Evolutionary conservation across 2,888 invertebrate genomes (phyloP).

Genomic region (Thumatha senex): DNA sequence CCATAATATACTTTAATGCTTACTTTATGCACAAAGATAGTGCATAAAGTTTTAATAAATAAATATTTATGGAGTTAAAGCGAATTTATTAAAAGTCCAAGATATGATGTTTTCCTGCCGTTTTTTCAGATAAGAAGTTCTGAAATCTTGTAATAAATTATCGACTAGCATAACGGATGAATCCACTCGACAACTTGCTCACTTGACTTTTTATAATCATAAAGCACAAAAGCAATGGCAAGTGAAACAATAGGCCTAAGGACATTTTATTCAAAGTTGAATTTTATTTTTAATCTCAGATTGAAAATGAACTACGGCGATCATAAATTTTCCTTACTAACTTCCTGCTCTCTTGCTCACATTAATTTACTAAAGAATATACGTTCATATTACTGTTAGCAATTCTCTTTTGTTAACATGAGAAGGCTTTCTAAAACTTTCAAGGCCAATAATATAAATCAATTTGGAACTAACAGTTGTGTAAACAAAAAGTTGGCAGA

Average conservation of each 20-base stretch:
- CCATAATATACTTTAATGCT: too few relatives aligned
- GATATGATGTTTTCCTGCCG: too few relatives aligned
- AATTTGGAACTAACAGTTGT: conserved; percentile 22
- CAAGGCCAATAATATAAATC: conserved; percentile 32
- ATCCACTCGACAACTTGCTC: background rate
- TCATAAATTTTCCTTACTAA: conserved; percentile 23
- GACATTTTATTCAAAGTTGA: conserved; percentile 7
- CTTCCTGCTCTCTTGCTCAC: conserved; percentile 18
- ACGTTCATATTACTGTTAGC: conserved; percentile 18
- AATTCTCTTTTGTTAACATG: conserved; percentile 24
- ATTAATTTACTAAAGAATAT: conserved; percentile 22
- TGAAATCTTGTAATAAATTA: background rate
- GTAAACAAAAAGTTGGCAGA: conserved; percentile 32
- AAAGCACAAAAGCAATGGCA: conserved; percentile 2
- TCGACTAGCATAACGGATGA: background rate
- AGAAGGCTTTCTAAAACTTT: conserved; percentile 33
- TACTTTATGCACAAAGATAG: too few relatives aligned
- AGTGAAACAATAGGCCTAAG: conserved; percentile 4
- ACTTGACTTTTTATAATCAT: background rate
- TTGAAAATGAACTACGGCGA: conserved; percentile 23
- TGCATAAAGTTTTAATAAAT: too few relatives aligned
- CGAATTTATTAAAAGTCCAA: too few relatives aligned
- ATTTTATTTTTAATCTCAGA: conserved; percentile 16
- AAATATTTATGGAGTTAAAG: too few relatives aligned
- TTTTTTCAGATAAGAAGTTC: too few relatives aligned